phyloP scores from a whole-genome alignment of 2,888 invertebrate species.

The Volucella bombylans region DNA sequence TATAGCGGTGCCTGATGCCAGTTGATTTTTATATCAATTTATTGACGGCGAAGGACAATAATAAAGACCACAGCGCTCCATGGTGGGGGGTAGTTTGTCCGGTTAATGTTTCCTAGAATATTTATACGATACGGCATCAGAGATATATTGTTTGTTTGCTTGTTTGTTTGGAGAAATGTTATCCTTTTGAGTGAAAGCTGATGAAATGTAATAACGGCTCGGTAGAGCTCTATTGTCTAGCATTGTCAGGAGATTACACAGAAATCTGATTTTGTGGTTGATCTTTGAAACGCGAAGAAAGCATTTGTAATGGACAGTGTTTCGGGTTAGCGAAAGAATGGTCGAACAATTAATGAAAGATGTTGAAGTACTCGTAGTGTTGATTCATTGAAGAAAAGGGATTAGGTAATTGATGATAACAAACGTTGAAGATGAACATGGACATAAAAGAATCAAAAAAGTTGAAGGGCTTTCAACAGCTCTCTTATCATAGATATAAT shows the following conservation, averaged over 20 bases:
- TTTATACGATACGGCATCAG: slow-evolving; percentile 19
- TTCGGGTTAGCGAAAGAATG: slow-evolving; percentile 4
- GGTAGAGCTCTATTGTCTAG: slow-evolving; percentile 17
- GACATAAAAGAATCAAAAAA: too few species aligned
- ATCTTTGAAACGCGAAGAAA: slow-evolving; percentile 31
- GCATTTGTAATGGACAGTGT: not conserved
- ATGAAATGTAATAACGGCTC: slow-evolving; percentile 34
- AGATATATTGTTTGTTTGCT: slow-evolving; percentile 39
- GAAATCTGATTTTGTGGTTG: slow-evolving; percentile 66
- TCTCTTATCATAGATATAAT: too few species aligned
- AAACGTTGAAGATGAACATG: too few species aligned
- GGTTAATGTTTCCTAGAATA: slow-evolving; percentile 27
- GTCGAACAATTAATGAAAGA: not conserved
- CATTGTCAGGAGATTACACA: slow-evolving; percentile 61
- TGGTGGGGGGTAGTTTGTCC: slow-evolving; percentile 49
- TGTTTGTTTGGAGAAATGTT: slow-evolving; percentile 46
- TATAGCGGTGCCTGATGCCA: slow-evolving; percentile 59
- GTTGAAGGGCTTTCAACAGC: too few species aligned
- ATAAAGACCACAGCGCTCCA: not conserved
- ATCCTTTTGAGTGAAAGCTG: slow-evolving; percentile 67
- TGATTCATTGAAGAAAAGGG: too few species aligned
- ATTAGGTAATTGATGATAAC: too few species aligned
- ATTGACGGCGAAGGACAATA: slow-evolving; percentile 51
- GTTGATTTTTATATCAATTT: slow-evolving; percentile 67
- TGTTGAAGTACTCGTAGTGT: not conserved